Conservation (phyloP, 2,113 vertebrate species). For the Mandrillus leucophaeus region DNA sequence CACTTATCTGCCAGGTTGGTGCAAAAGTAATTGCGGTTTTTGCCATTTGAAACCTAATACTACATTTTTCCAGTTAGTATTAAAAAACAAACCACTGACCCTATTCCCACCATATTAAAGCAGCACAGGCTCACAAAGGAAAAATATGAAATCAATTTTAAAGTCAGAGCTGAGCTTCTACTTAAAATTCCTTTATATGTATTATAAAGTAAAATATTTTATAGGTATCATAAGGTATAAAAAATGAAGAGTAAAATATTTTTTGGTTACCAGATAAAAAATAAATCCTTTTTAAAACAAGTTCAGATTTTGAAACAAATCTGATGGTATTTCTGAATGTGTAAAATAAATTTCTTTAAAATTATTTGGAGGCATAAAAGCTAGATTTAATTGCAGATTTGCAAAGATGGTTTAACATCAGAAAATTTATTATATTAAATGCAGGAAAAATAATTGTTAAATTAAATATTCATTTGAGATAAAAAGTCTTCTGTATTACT, state of each 20-base stretch:
- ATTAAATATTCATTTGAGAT: neutral
- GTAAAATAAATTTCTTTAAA: neutral
- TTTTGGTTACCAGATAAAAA: neutral
- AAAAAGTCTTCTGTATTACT: neutral
- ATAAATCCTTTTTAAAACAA: neutral
- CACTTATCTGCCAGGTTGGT: neutral
- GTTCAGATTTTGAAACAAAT: neutral
- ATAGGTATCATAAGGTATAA: neutral
- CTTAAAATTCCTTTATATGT: neutral
- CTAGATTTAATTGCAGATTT: neutral
- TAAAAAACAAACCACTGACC: neutral
- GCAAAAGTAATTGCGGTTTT: too few relatives aligned
- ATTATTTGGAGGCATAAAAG: neutral
- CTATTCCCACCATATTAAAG: neutral
- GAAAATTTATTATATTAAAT: neutral
- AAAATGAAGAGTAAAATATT: neutral
- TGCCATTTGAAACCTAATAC: neutral
- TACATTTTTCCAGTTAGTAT: neutral
- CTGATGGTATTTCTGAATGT: neutral
- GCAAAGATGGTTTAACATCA: neutral
- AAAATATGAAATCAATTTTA: neutral
- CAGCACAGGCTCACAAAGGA: neutral
- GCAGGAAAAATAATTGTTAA: neutral
- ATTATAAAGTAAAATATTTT: neutral
- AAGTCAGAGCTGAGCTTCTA: neutral